These are phyloP conservation scores for Anarsia innoxiella DNA, from an alignment of 2,888 invertebrate genomes.

Conservation along the genomic window DNA sequence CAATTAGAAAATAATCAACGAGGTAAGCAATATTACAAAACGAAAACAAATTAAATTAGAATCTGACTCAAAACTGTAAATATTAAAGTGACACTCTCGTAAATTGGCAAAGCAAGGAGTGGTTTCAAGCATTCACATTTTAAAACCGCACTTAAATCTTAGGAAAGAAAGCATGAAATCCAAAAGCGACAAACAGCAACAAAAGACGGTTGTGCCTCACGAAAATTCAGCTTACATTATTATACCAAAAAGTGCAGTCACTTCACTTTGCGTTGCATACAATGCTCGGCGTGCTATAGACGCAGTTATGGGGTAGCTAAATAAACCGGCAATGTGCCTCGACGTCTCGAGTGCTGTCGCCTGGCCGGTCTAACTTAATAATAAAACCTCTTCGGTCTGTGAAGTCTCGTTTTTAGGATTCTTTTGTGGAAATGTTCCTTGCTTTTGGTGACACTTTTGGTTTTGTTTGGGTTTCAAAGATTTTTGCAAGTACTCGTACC, in stretches of 20 bases:
- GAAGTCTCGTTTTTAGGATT: constrained; percentile 51
- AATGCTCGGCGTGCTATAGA: constrained; percentile 38
- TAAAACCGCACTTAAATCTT: background rate
- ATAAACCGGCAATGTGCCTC: constrained; percentile 50
- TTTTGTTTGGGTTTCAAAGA: too few species aligned
- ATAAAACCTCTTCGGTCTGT: constrained; percentile 59
- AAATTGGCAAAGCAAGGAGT: background rate
- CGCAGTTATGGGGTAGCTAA: constrained; percentile 33
- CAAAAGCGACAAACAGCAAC: constrained; percentile 7
- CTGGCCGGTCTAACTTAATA: constrained; percentile 68
- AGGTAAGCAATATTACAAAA: background rate
- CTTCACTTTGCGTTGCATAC: constrained; percentile 41
- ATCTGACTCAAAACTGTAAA: background rate
- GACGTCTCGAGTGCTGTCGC: constrained; percentile 41
- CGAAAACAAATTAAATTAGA: background rate
- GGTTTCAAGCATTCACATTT: background rate
- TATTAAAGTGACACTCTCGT: background rate
- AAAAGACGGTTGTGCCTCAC: constrained; percentile 36
- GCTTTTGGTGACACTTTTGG: constrained; percentile 3
- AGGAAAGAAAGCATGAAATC: constrained; percentile 1
- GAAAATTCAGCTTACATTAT: constrained; percentile 51
- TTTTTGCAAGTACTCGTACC: too few species aligned
- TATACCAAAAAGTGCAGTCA: constrained; percentile 34
- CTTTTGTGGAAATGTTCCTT: constrained; percentile 16
- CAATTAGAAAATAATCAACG: background rate